These are phyloP conservation scores for Latrodectus elegans DNA, from an alignment of 2,888 invertebrate species.

Conservation along the genomic window DNA sequence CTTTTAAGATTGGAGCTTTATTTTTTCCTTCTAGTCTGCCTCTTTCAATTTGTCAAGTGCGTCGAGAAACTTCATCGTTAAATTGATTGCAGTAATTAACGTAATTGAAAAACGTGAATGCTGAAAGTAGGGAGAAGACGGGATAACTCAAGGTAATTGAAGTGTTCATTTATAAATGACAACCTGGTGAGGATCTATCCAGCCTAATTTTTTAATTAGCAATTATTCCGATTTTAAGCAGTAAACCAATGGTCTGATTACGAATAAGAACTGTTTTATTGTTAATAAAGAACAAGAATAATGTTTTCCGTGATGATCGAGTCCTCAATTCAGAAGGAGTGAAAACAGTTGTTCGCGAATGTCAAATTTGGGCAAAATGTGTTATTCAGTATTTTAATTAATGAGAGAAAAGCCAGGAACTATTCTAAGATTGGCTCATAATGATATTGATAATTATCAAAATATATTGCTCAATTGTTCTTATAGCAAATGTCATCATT, in stretches of 20 bases:
- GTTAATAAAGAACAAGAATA: no score
- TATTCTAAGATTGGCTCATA: no score
- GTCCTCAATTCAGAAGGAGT: no score
- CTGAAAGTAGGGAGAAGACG: constrained; percentile 24
- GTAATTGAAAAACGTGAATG: constrained; percentile 42
- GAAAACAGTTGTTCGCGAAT: no score
- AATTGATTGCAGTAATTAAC: constrained; percentile 54
- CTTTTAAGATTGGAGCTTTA: constrained; percentile 35
- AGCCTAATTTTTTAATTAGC: neutral
- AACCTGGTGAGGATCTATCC: neutral
- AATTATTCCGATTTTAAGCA: neutral
- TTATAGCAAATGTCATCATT: no score
- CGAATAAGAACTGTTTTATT: no score
- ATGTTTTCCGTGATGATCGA: no score
- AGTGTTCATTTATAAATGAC: neutral
- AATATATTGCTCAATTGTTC: no score
- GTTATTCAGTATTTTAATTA: no score
- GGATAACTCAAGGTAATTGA: neutral
- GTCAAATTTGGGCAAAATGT: no score
- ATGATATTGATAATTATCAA: no score
- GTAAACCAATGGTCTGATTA: neutral
- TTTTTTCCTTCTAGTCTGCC: constrained; percentile 2
- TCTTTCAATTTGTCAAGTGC: constrained; percentile 34
- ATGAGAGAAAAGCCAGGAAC: no score
- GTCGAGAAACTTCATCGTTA: constrained; percentile 30